Evolutionary conservation across 2,797 vertebrate species (phyloP).

Genomic region (Helicolenus hilgendorfi): DNA sequence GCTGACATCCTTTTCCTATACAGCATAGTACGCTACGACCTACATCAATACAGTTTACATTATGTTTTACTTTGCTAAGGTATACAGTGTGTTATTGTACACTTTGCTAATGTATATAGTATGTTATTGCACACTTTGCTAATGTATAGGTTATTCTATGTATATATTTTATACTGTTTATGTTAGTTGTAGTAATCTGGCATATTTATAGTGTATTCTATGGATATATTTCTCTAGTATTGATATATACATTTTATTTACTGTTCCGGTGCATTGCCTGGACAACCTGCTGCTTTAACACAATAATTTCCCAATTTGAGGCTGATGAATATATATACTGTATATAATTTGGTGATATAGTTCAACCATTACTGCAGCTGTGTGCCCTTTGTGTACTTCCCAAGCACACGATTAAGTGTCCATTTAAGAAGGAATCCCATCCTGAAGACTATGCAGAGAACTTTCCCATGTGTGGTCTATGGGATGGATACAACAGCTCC

Average conservation of each 20-base stretch:
- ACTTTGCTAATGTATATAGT: no score
- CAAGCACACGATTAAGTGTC: neutral
- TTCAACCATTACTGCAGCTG: neutral
- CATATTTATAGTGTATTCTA: no score
- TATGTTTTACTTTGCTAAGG: neutral
- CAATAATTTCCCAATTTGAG: no score
- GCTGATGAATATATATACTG: neutral
- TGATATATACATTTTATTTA: no score
- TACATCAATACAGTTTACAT: neutral
- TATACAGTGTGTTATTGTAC: no score
- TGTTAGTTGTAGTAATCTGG: no score
- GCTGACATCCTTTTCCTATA: neutral
- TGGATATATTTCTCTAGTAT: no score
- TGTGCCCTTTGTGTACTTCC: neutral
- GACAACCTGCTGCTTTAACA: no score
- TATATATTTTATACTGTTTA: no score
- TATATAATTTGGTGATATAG: neutral
- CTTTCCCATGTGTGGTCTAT: slow-evolving; percentile 22
- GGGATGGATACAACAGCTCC: slow-evolving; percentile 32
- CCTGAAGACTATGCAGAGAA: neutral
- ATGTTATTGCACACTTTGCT: no score
- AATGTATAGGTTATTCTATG: no score
- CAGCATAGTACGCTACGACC: neutral
- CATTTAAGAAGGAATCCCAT: neutral
- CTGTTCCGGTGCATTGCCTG: no score